Evolutionary conservation across 1,140 invertebrate species (phyloP).

Genomic region (Cyphomyrmex costatus): DNA sequence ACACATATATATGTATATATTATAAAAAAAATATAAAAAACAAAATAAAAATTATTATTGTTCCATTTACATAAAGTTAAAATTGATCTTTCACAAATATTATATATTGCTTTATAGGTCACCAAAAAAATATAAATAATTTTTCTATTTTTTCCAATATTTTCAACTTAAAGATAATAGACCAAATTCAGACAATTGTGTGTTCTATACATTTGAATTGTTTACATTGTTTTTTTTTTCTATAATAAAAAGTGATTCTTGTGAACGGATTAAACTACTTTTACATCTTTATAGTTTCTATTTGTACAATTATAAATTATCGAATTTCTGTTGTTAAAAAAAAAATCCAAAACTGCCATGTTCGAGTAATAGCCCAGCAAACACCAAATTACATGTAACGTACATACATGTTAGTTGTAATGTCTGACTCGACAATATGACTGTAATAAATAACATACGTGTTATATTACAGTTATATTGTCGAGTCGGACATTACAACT

Average conservation of each 20-base stretch:
- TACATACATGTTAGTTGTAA: too few relatives aligned
- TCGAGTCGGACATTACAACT: too few relatives aligned
- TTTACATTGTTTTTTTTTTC: not conserved
- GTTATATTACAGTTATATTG: too few relatives aligned
- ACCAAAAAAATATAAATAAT: not conserved
- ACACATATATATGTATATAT: too few relatives aligned
- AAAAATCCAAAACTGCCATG: not conserved
- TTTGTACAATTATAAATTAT: slow-evolving; percentile 10
- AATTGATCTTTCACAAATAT: not conserved
- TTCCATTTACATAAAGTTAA: not conserved
- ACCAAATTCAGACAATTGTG: not conserved
- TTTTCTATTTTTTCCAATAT: slow-evolving; percentile 1
- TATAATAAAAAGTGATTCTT: slow-evolving; percentile 1
- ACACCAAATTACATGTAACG: too few relatives aligned
- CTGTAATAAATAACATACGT: too few relatives aligned
- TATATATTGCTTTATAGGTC: not conserved
- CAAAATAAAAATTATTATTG: not conserved
- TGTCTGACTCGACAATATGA: too few relatives aligned
- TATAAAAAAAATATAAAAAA: not conserved
- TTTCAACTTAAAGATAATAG: not conserved
- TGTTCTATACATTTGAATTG: not conserved
- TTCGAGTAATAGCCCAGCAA: too few relatives aligned
- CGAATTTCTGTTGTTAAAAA: not conserved
- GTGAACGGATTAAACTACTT: not conserved
- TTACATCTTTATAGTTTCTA: not conserved